Conservation (phyloP, 2,888 invertebrate species). For the Euspilapteryx auroguttella region DNA sequence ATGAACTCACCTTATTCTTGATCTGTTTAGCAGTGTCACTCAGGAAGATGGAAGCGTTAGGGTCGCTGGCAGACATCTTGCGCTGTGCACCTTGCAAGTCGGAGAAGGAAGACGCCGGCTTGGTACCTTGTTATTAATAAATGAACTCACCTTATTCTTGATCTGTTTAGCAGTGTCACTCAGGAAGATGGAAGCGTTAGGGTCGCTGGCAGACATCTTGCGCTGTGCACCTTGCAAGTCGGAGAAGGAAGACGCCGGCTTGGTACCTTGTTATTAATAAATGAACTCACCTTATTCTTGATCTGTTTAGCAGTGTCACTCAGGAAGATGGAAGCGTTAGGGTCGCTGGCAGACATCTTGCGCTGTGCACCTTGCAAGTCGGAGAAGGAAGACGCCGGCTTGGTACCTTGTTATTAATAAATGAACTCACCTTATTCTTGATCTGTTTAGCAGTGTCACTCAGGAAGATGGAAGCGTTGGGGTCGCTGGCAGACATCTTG, state of each 20-base stretch:
- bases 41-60: too few relatives aligned
- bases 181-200: too few relatives aligned
- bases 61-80: too few relatives aligned
- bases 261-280: too few relatives aligned
- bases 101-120: conserved; percentile 86
- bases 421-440: conserved; percentile 79
- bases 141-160: conserved; percentile 3
- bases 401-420: too few relatives aligned
- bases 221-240: too few relatives aligned
- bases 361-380: conserved; percentile 16
- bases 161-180: too few relatives aligned
- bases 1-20: conserved; percentile 82
- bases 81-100: too few relatives aligned
- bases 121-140: too few relatives aligned
- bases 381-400: conserved; percentile 70
- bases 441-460: conserved; percentile 94
- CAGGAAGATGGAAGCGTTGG: conserved; percentile 91
- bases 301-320: conserved; percentile 96
- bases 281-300: conserved; percentile 80
- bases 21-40: too few relatives aligned
- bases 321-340: conserved; percentile 99
- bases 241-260: too few relatives aligned
- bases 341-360: conserved; percentile 97
- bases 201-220: too few relatives aligned
- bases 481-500: conserved; percentile 98